Conservation (phyloP, 2,888 invertebrate genomes). For the Blomia tropicalis region DNA sequence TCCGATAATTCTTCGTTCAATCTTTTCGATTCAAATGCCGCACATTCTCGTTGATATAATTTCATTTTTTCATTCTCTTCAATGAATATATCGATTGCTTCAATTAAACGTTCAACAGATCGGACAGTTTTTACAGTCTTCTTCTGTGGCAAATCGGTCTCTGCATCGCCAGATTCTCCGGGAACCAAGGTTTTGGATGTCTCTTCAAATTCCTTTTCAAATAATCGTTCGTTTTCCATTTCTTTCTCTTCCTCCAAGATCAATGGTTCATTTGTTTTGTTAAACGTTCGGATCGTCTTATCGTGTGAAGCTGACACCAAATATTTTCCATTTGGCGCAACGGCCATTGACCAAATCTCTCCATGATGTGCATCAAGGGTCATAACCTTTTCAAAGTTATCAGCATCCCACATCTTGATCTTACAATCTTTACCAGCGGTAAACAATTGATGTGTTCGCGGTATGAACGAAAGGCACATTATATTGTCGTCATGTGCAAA, state of each 20-base stretch:
- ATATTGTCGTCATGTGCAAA: constrained; percentile 91
- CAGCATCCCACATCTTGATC: constrained; percentile 93
- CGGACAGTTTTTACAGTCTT: constrained; percentile 73
- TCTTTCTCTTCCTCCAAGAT: constrained; percentile 84
- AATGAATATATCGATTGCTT: constrained; percentile 62
- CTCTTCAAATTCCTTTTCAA: constrained; percentile 40
- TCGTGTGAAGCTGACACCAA: constrained; percentile 69
- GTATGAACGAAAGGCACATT: constrained; percentile 70
- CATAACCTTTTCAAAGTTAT: constrained; percentile 73
- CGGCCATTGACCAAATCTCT: constrained; percentile 54
- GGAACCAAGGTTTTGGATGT: constrained; percentile 25
- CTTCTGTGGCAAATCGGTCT: constrained; percentile 62
- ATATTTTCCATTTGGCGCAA: constrained; percentile 64
- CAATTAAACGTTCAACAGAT: constrained; percentile 78
- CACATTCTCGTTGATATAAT: constrained; percentile 25
- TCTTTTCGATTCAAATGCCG: constrained; percentile 19
- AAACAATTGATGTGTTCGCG: constrained; percentile 80
- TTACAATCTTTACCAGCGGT: constrained; percentile 82
- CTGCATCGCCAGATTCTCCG: constrained; percentile 42
- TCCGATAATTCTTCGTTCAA: not conserved
- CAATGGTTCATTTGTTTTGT: constrained; percentile 68
- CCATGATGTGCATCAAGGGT: constrained; percentile 72
- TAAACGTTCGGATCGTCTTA: constrained; percentile 64
- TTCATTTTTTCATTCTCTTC: constrained; percentile 41
- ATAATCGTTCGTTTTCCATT: constrained; percentile 53